Base-by-base conservation (phyloP, 35 echinoderm and acorn worm genomes). In the Lytechinus variegatus region DNA sequence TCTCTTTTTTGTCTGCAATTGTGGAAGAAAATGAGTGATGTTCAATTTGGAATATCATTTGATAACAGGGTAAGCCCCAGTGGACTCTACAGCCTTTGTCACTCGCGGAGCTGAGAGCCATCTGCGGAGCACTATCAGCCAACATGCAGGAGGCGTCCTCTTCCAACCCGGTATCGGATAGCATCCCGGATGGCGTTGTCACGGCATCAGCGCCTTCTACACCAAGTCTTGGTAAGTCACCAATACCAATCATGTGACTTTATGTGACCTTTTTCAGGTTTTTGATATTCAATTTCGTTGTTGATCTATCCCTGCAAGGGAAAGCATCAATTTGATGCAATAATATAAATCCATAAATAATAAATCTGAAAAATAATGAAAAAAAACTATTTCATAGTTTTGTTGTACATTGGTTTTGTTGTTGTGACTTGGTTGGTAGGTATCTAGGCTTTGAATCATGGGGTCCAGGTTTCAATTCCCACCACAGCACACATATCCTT, bases 1-100 rank as follows among this genome's bases (percentile, higher is more conserved):
- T 6, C n/a, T 24, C 66, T 24, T n/a, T 24, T 16, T 24, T n/a
- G n/a, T 16, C 66, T 79, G 21, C 66, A 79, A 79, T 24, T 24
- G 21, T 24, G n/a, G 66, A 90, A 88, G 87, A 88, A 90, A 44
- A 44, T 51, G 16, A 52, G 11, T 90, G 14, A 90, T 90, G 9
- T 90, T 14, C 9, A 28, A 52, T 24, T 90, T 52, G 52, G 9
- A 14, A 33, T 90, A 52, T 90, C 4, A 44, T 90, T 52, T 90
- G 88, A 57, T 93, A 56, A 44, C 28, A 93, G 92, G 54, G 92
- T 57, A 93, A 93, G 28, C 92, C 92, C n/a, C 92, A 93, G n/a
- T 96, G 96, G 96, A 94, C 96, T 19, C 54, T 96, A 16, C 96
- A 96, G 96, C 96, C 96, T 2, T 53, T 94, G 8, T 95, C 94